These are phyloP conservation scores for Bilobella aurantiaca DNA, from an alignment of 1,140 invertebrate species.

Conservation along the genomic window DNA sequence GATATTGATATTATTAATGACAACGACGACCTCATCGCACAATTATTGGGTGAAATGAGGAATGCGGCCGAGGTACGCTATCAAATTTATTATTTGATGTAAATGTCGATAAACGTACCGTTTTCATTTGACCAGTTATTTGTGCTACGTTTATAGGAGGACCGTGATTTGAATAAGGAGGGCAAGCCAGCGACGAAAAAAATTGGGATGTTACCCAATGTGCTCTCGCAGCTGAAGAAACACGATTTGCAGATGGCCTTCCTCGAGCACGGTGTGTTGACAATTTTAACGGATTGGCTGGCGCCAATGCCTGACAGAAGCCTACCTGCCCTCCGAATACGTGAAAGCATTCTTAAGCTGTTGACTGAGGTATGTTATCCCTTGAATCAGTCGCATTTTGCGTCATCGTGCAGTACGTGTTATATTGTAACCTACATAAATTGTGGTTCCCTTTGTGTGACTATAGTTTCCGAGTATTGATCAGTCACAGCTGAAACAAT, in stretches of 20 bases:
- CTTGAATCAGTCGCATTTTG: too few species aligned
- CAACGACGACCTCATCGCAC: conserved; percentile 91
- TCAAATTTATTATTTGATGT: too few species aligned
- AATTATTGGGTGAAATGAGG: conserved; percentile 79
- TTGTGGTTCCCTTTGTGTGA: conserved; percentile 36
- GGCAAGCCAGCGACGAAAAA: conserved; percentile 80
- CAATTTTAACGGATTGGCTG: conserved; percentile 91
- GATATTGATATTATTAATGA: conserved; percentile 95
- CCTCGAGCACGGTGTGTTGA: conserved; percentile 85
- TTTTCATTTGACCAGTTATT: too few species aligned
- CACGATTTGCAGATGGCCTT: conserved; percentile 89
- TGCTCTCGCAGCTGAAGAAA: conserved; percentile 85
- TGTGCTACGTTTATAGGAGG: conserved; percentile 64
- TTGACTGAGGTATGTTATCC: conserved; percentile 61
- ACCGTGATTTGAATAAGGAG: conserved; percentile 71
- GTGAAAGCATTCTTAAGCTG: conserved; percentile 77
- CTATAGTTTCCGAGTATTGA: conserved; percentile 82
- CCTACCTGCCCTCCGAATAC: conserved; percentile 81
- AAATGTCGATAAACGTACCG: too few species aligned
- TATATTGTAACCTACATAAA: too few species aligned
- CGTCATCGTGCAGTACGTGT: too few species aligned
- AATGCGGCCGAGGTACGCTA: too few species aligned
- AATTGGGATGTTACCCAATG: conserved; percentile 74
- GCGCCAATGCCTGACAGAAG: conserved; percentile 94
- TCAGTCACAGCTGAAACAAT: conserved; percentile 79